Conservation (phyloP, 2,113 vertebrate species). For the Heterotilapia buettikoferi region DNA sequence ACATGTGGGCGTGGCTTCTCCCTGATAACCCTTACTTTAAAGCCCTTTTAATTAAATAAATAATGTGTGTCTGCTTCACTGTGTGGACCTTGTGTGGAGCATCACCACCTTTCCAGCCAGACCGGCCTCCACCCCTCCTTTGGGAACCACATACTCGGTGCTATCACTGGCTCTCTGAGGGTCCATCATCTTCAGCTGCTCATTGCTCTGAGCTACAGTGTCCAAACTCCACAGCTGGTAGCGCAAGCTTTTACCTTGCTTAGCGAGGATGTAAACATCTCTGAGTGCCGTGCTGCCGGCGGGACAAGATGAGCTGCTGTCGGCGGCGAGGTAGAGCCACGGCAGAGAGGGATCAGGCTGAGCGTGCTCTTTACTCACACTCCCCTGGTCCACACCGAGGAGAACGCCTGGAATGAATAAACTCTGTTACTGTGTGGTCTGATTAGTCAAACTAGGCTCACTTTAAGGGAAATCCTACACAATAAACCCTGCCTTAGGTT, state of each 20-base stretch:
- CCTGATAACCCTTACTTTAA: not conserved
- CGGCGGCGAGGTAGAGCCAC: constrained; percentile 54
- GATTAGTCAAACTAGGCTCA: not conserved
- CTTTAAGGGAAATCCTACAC: not conserved
- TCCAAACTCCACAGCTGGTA: constrained; percentile 83
- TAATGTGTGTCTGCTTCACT: not conserved
- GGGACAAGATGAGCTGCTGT: not conserved
- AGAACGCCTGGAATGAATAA: constrained; percentile 57
- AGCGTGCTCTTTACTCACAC: not conserved
- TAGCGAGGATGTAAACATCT: constrained; percentile 72
- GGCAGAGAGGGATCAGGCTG: constrained; percentile 51
- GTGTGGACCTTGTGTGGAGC: constrained; percentile 68
- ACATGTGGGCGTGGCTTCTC: not conserved
- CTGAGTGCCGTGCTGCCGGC: not conserved
- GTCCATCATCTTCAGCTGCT: constrained; percentile 78
- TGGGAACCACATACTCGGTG: constrained; percentile 75
- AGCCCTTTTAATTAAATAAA: not conserved
- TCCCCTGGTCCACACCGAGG: constrained; percentile 50
- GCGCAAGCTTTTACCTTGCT: constrained; percentile 86
- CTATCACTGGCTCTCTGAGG: constrained; percentile 74
- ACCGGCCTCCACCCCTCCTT: constrained; percentile 75
- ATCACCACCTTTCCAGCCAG: constrained; percentile 80
- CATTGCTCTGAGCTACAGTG: constrained; percentile 74
- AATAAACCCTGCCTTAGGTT: not conserved
- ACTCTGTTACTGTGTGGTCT: not conserved